These are phyloP conservation scores for Psammodynastes pulverulentus DNA, from an alignment of 2,113 vertebrate species.

Conservation along the genomic window DNA sequence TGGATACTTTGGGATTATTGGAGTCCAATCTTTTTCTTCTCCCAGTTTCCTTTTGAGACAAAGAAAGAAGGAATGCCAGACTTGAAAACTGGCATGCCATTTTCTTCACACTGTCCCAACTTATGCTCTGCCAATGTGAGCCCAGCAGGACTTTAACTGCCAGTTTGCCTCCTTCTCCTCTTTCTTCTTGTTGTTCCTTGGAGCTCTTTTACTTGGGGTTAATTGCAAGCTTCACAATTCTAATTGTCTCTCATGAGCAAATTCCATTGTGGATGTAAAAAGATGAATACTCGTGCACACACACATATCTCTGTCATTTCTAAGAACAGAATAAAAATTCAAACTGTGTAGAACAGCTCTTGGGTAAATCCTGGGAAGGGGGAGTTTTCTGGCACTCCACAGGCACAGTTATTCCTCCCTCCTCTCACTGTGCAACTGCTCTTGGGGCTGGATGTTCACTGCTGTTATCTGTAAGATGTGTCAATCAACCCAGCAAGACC, in stretches of 20 bases:
- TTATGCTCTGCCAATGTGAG: neutral
- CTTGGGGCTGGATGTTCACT: neutral
- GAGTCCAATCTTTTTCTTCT: neutral
- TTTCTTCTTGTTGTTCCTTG: neutral
- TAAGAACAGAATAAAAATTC: neutral
- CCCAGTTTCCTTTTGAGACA: neutral
- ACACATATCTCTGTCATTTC: neutral
- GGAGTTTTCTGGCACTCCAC: neutral
- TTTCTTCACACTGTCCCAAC: neutral
- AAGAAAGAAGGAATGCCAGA: neutral
- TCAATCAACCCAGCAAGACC: slow-evolving; percentile 20
- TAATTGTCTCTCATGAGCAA: neutral
- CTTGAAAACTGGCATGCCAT: neutral
- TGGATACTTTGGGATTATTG: neutral
- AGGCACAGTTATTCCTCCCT: neutral
- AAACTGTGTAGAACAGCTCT: neutral
- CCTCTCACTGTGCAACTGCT: neutral
- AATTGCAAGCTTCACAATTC: neutral
- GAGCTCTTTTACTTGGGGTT: neutral
- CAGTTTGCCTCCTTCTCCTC: neutral
- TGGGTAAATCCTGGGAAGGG: neutral
- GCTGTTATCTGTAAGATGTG: neutral
- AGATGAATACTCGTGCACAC: neutral
- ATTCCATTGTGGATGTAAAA: neutral
- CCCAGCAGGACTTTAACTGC: neutral